Evolutionary conservation across 2,888 invertebrate species (phyloP), one percentile per base, ranked within the genome.

Genomic region (Oscheius sp.): DNA sequence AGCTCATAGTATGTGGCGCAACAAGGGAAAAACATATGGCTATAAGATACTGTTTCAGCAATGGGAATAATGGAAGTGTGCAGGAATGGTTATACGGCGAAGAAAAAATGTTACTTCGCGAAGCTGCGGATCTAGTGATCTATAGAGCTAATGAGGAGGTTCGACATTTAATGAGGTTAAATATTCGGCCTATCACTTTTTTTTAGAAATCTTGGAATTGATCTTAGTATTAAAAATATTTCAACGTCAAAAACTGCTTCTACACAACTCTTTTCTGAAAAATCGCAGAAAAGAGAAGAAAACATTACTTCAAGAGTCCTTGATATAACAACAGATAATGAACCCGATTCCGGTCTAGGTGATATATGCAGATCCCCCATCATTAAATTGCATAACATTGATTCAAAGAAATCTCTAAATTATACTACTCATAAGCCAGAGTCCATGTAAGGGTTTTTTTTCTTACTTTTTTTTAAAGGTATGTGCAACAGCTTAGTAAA

Each of bases 51-150:
- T 17, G 26, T 26, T 59, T 41, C 30, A 59, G 59, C 17, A 20
- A 28, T 26, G 28, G 12, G 14, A 44, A 72, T 38, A 72, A 75
- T 51, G 73, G 73, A 47, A 70, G 50, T 50, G 26, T n/a, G 20
- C 69, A 73, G 8, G 79, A 79, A 67, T 79, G 79, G 79, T 36
- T 79, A n/a, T 77, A 72, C 30, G 79, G 79, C 30, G 75, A 74
- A 32, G 70, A 67, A 2, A 61, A 73, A 30, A 68, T 74, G 66
- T 33, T 36, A 14, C 28, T 79, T 5, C 22, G 32, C 0, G 75
- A 74, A 62, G 79, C 79, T 5, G 75, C 74, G 0, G 44, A 22
- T 9, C 9, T 51, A 9, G 47, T 77, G 24, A 73, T 71, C 24
- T 45, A 51, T 12, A 36, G 78, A 36, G 77, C 78, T 0, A 32